These are phyloP conservation scores for Eolophus roseicapilla DNA, from an alignment of 2,113 vertebrate genomes.

Conservation along the genomic window DNA sequence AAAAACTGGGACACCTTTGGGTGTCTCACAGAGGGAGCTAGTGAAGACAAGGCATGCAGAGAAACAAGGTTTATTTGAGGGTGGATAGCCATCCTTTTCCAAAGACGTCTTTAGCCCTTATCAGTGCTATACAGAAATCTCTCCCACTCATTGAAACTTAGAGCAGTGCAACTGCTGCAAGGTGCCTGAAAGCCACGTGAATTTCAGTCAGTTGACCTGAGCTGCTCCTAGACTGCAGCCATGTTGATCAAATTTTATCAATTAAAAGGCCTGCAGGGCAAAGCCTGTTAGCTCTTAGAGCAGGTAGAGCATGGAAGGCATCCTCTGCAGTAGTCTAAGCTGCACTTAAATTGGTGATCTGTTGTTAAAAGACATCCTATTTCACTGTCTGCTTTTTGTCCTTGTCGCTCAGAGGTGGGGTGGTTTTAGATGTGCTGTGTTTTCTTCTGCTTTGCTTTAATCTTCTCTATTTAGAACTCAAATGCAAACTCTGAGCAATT, in stretches of 20 bases:
- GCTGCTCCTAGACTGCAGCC: not conserved
- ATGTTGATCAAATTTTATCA: not conserved
- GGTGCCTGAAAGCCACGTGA: not conserved
- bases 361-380: not conserved
- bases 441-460: not conserved
- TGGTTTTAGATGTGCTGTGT: not conserved
- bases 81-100: not conserved
- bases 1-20: not conserved
- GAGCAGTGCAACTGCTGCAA: not conserved
- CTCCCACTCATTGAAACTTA: not conserved
- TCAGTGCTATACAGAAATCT: not conserved
- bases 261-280: not conserved
- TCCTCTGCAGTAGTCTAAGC: not conserved
- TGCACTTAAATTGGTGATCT: not conserved
- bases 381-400: not conserved
- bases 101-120: not conserved
- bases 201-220: not conserved
- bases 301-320: not conserved
- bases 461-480: not conserved
- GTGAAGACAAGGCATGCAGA: not conserved
- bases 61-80: not conserved
- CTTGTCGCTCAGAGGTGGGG: not conserved
- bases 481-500: not conserved
- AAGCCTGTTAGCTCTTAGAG: not conserved
- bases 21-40: not conserved